Evolutionary conservation across 2,888 invertebrate species (phyloP).

Genomic region (Watsonalla cultraria): DNA sequence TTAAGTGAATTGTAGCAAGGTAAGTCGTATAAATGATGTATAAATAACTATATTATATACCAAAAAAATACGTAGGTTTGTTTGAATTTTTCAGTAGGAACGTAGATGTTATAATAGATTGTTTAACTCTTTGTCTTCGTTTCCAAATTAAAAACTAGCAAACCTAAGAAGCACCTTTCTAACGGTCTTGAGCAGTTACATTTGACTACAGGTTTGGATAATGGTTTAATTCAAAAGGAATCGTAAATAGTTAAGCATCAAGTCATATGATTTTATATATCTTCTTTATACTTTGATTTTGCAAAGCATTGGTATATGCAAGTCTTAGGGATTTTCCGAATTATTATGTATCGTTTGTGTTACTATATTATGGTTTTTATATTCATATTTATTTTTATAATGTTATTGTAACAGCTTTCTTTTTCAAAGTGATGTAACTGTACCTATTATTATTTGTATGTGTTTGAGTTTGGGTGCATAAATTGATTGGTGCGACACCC

Average conservation of each 20-base stretch:
- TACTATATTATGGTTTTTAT: too few species aligned
- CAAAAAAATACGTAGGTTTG: conserved; percentile 30
- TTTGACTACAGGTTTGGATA: background rate
- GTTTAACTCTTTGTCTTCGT: background rate
- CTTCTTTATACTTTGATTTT: too few species aligned
- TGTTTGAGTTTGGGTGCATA: too few species aligned
- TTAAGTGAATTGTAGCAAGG: background rate
- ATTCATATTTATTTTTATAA: too few species aligned
- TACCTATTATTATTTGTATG: too few species aligned
- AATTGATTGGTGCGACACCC: too few species aligned
- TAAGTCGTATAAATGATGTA: conserved; percentile 14
- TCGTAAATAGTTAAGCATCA: background rate
- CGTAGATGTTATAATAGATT: conserved; percentile 19
- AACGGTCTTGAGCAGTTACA: background rate
- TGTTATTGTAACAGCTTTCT: too few species aligned
- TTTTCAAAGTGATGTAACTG: too few species aligned
- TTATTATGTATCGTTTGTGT: too few species aligned
- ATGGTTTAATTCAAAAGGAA: background rate
- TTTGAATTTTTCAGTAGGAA: conserved; percentile 28
- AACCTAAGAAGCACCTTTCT: too few species aligned
- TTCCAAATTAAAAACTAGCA: too few species aligned
- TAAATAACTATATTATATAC: conserved; percentile 16
- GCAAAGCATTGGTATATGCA: background rate
- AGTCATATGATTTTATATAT: background rate
- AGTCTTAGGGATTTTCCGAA: too few species aligned